A percentile compares a stretch with the other conserved stretches of the same genome.
Evolutionary conservation across 2,113 vertebrate genomes (phyloP).

Genomic region (Cariama cristata): DNA sequence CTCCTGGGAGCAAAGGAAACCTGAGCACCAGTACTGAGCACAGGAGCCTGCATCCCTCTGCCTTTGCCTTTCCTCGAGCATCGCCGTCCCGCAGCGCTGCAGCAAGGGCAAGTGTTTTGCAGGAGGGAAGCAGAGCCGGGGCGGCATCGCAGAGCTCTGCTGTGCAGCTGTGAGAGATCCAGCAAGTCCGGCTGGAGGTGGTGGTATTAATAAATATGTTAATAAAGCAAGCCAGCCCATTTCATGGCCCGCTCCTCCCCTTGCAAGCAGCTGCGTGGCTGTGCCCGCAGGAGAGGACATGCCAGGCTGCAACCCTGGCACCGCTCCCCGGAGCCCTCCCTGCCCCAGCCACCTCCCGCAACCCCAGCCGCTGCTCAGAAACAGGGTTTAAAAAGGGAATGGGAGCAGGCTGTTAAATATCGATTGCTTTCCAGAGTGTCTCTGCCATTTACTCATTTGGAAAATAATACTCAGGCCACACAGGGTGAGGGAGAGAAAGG

Average conservation of each 20-base stretch:
- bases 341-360: neutral
- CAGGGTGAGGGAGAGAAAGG: neutral
- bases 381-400: neutral
- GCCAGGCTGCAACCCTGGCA: neutral
- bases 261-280: neutral
- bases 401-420: neutral
- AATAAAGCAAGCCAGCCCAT: neutral
- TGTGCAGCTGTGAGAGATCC: neutral
- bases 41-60: neutral
- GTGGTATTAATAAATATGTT: neutral
- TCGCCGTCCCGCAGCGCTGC: accelerated
- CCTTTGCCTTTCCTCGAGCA: neutral
- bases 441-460: neutral
- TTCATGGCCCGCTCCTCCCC: neutral
- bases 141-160: neutral
- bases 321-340: neutral
- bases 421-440: neutral
- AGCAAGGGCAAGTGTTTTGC: neutral
- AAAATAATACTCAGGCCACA: neutral
- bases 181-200: neutral
- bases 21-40: neutral
- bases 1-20: neutral
- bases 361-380: neutral
- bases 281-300: neutral
- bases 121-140: neutral